A percentile compares a stretch with the other conserved stretches of the same genome.
Evolutionary conservation across 2,888 invertebrate genomes (phyloP).

Genomic region (Rugalucina vietnamica): DNA sequence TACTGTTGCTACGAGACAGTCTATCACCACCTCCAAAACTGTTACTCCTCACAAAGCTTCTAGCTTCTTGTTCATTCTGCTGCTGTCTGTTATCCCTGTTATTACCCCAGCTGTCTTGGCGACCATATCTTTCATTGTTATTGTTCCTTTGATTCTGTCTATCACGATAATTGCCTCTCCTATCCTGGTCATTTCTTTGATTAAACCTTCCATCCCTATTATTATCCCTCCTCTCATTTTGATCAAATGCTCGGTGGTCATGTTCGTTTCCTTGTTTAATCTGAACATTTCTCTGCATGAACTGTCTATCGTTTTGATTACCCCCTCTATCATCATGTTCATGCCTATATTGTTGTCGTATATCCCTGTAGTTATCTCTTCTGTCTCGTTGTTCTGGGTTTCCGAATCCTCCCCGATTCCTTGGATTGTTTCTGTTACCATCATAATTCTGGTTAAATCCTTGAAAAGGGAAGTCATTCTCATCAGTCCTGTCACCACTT

Average conservation of each 20-base stretch:
- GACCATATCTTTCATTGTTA: conserved; percentile 17
- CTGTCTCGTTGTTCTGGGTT: conserved; percentile 25
- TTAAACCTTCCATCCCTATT: not conserved
- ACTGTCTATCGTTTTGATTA: conserved; percentile 18
- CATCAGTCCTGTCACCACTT: conserved; percentile 28
- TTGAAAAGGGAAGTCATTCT: conserved; percentile 23
- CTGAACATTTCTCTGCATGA: not conserved
- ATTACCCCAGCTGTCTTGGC: conserved; percentile 9
- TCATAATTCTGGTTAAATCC: conserved; percentile 23
- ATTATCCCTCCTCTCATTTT: not conserved
- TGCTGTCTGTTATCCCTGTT: not conserved
- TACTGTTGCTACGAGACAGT: not conserved
- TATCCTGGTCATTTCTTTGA: not conserved
- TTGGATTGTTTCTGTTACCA: not conserved
- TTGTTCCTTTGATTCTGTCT: not conserved
- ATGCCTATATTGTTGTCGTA: conserved; percentile 48
- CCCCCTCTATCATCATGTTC: conserved; percentile 19
- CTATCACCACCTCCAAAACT: conserved; percentile 14
- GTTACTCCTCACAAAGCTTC: not conserved
- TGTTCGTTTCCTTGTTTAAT: not conserved
- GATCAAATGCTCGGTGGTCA: not conserved
- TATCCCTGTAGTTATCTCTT: conserved; percentile 56
- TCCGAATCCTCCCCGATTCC: not conserved
- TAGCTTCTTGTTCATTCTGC: not conserved
- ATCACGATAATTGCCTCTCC: not conserved